Evolutionary conservation across 2,113 vertebrate genomes (phyloP).

Genomic region (Channa maculata): DNA sequence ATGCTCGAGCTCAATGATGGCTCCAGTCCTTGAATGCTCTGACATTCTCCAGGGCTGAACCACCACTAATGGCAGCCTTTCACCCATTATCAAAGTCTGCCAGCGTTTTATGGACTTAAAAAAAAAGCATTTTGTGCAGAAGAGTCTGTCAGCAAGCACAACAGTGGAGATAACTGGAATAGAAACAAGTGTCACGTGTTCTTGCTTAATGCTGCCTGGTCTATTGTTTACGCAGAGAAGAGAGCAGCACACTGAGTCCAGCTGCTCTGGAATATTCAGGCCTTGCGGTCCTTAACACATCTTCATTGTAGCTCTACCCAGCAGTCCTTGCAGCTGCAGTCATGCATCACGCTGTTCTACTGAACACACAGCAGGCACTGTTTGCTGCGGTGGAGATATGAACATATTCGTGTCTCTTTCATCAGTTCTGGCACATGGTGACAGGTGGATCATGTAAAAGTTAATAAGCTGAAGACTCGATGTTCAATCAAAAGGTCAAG

Average conservation of each 20-base stretch:
- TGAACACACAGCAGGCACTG: slow-evolving; percentile 27
- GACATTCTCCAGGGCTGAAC: slow-evolving; percentile 17
- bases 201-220: slow-evolving; percentile 59
- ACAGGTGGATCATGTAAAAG: no score
- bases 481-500: no score
- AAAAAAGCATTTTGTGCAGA: slow-evolving; percentile 35
- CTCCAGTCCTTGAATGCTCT: background rate
- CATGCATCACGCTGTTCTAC: slow-evolving; percentile 28
- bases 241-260: slow-evolving; percentile 71
- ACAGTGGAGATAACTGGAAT: slow-evolving; percentile 41
- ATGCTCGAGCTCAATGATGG: background rate
- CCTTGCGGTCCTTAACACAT: slow-evolving; percentile 49
- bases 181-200: slow-evolving; percentile 69
- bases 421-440: no score
- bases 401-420: background rate
- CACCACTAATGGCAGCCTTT: slow-evolving; percentile 41
- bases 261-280: slow-evolving; percentile 69
- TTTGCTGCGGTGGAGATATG: background rate
- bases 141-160: slow-evolving; percentile 45
- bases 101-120: slow-evolving; percentile 17
- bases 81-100: background rate
- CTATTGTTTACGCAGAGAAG: slow-evolving; percentile 62
- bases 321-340: slow-evolving; percentile 55
- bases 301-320: slow-evolving; percentile 36
- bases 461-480: no score